A percentile compares a stretch with the other conserved stretches of the same genome.
Evolutionary conservation across 2,797 vertebrate genomes (phyloP).

Genomic region (Nothura maculosa): DNA sequence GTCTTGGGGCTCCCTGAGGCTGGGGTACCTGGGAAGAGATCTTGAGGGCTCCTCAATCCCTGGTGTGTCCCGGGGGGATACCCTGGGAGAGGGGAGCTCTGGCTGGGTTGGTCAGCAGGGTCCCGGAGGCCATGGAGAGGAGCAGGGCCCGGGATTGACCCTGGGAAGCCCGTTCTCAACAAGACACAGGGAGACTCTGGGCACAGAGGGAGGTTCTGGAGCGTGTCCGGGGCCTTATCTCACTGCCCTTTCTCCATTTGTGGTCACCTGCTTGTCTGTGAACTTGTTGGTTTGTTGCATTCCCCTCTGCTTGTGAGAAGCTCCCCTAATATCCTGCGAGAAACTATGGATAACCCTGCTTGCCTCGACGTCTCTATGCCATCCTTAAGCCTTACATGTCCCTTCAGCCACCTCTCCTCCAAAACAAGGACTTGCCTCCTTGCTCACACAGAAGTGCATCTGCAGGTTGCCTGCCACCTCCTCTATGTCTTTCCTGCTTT

Average conservation of each 20-base stretch:
- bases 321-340: too few species aligned
- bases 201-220: too few species aligned
- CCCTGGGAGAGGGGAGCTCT: too few species aligned
- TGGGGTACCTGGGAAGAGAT: neutral
- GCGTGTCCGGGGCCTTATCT: neutral
- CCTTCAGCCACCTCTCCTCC: neutral
- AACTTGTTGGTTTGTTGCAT: neutral
- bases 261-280: neutral
- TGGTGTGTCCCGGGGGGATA: accelerated
- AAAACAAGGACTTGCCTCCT: neutral
- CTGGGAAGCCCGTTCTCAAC: neutral
- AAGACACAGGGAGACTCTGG: neutral
- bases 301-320: too few species aligned
- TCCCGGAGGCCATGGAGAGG: neutral
- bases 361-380: neutral
- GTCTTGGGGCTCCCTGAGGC: too few species aligned
- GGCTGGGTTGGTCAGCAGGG: too few species aligned
- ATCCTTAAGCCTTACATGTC: neutral
- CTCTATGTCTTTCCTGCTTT: neutral
- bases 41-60: neutral
- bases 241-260: neutral
- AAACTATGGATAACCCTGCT: accelerated
- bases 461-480: accelerated
- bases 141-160: neutral
- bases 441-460: neutral